Base-by-base conservation (phyloP, 1,140 invertebrate species). In the Adelges cooleyi region DNA sequence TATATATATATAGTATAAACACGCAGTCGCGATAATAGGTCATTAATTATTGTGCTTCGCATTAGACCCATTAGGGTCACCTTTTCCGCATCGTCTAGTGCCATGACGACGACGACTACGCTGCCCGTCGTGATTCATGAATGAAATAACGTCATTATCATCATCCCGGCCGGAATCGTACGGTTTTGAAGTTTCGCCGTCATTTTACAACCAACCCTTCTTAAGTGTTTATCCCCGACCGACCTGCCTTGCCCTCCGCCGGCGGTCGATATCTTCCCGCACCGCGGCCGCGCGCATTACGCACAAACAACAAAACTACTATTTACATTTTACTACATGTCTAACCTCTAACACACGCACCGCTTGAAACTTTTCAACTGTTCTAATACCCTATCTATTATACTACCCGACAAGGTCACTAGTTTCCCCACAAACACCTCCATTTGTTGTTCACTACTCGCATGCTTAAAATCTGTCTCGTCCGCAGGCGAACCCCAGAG, bases 31-130 rank as follows among this genome's bases (percentile, higher is more conserved):
- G 38, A 62, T 62, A 46, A 62, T 46, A 25, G 38, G 56, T 62
- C 56, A 62, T 62, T 62, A 62, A 62, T 62, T 62, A 62, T 62
- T 62, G 46, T 62, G n/a, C n/a, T 62, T 62, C 42, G 46, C 56
- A 29, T 62, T 62, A 20, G 56, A 62, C 42, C 56, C 40, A 62
- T 62, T 62, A 29, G 56, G 42, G 56, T 62, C 56, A 62, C 56
- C 56, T 62, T 62, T 62, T 62, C 56, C 56, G 42, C 56, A 62
- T 48, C 56, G 42, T 62, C 56, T 48, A 48, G n/a, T 13, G 5
- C 11, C 29, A 11, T 33, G 29, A 3, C 42, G 25, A 29, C 42
- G 56, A 48, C 42, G 56, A 29, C 23, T 13, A 29, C 17, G 56
- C 44, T 40, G 46, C 46, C 46, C 56, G 46, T 62, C 17, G 56